Conservation (phyloP, 2,113 vertebrate genomes). For the Salvelinus sp. region DNA sequence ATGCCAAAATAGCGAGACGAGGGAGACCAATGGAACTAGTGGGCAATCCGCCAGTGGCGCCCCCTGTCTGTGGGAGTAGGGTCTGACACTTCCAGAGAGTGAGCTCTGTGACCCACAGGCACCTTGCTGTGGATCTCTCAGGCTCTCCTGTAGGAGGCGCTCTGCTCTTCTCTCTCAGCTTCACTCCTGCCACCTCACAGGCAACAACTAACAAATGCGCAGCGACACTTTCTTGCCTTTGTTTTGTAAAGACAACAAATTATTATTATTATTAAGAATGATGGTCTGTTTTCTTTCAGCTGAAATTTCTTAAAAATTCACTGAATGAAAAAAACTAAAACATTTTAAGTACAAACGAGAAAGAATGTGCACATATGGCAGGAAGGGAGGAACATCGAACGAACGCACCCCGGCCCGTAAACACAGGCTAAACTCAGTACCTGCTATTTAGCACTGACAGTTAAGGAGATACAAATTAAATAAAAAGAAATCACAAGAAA, state of each 20-base stretch:
- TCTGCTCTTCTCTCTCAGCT: constrained; percentile 59
- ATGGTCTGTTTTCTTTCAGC: constrained; percentile 63
- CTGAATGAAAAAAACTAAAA: constrained; percentile 43
- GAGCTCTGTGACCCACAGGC: constrained; percentile 14
- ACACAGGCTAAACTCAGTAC: constrained; percentile 48
- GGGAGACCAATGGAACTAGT: constrained; percentile 31
- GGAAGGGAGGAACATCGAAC: neutral
- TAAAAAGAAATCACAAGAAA: constrained; percentile 36
- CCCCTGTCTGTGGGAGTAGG: neutral
- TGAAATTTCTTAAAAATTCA: constrained; percentile 71
- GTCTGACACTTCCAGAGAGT: constrained; percentile 9
- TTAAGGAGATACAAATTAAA: constrained; percentile 36
- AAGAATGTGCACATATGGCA: constrained; percentile 61
- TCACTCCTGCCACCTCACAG: constrained; percentile 67
- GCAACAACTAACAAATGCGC: constrained; percentile 70
- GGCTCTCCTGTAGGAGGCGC: constrained; percentile 64
- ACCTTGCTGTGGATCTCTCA: constrained; percentile 47
- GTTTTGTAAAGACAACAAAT: constrained; percentile 59
- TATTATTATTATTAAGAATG: constrained; percentile 50
- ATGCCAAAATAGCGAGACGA: constrained; percentile 61
- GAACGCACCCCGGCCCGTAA: constrained; percentile 20
- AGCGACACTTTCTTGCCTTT: constrained; percentile 78
- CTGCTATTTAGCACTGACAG: constrained; percentile 51
- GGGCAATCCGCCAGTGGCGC: constrained; percentile 18
- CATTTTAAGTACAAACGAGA: constrained; percentile 44